Conservation (phyloP, 2,888 invertebrate genomes). For the Habrosyne pyritoides region DNA sequence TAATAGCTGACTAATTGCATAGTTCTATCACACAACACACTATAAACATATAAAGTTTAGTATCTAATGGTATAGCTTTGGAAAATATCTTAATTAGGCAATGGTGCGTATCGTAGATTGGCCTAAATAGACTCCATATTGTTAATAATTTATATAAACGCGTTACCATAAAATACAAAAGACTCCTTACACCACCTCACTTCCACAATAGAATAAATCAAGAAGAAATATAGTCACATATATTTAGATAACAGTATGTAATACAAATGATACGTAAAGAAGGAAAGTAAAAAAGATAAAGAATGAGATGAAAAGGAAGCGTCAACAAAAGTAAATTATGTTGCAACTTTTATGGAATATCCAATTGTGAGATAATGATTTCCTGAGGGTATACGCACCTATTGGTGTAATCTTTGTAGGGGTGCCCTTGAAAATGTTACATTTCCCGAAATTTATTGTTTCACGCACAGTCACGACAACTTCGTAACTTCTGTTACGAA, state of each 20-base stretch:
- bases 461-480: constrained; percentile 17
- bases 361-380: constrained; percentile 46
- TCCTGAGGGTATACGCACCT: constrained; percentile 34
- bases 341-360: constrained; percentile 27
- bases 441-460: constrained; percentile 36
- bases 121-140: background rate
- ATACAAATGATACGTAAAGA: constrained; percentile 7
- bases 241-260: background rate
- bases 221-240: background rate
- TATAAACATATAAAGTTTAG: too few species aligned
- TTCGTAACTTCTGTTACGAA: constrained; percentile 24
- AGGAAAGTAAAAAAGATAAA: constrained; percentile 10
- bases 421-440: constrained; percentile 16
- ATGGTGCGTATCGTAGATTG: too few species aligned
- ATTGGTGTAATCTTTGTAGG: constrained; percentile 15
- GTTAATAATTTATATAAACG: background rate
- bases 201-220: background rate
- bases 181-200: background rate
- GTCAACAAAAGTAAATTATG: constrained; percentile 11
- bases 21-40: background rate
- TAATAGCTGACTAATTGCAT: background rate
- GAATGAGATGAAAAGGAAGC: constrained; percentile 15
- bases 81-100: too few species aligned
- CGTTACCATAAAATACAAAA: background rate
- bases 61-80: too few species aligned